Evolutionary conservation across 2,113 vertebrate genomes (phyloP).

Genomic region (Siphamia tubifer): DNA sequence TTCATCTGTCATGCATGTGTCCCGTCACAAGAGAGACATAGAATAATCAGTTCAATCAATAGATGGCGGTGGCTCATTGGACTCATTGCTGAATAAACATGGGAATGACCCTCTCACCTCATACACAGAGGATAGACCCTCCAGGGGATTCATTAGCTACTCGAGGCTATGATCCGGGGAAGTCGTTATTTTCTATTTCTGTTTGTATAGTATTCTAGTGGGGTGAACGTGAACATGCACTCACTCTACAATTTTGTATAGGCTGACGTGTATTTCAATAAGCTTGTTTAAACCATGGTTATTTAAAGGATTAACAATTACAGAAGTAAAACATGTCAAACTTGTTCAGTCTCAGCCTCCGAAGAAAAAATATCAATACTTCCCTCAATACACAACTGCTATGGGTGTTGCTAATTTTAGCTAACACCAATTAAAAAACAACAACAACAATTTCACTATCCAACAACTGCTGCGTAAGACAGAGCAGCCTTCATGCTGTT

Average conservation of each 20-base stretch:
- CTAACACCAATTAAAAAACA: conserved; percentile 12
- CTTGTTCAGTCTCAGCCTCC: not conserved
- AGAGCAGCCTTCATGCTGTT: conserved; percentile 56
- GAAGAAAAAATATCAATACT: not conserved
- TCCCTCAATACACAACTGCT: not conserved
- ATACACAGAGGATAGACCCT: conserved; percentile 54
- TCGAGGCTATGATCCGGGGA: conserved; percentile 58
- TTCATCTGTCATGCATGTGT: conserved; percentile 75
- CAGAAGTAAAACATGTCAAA: not conserved
- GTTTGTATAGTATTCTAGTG: conserved; percentile 51
- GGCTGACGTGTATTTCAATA: not conserved
- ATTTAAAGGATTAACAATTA: not conserved
- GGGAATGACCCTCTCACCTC: conserved; percentile 73
- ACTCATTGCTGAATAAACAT: conserved; percentile 78
- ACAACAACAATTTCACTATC: conserved; percentile 3
- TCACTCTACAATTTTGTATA: not conserved
- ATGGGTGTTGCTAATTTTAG: conserved; percentile 19
- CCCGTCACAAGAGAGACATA: conserved; percentile 66
- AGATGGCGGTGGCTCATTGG: conserved; percentile 62
- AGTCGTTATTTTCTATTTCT: conserved; percentile 65
- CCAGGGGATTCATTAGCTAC: conserved; percentile 74
- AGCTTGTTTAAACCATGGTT: not conserved
- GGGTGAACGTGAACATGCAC: not conserved
- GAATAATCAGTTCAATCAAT: conserved; percentile 79
- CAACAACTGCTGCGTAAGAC: conserved; percentile 37